Evolutionary conservation across 2,113 vertebrate genomes (phyloP), one percentile per base, ranked within the genome.

Genomic region (Nesoenas mayeri): DNA sequence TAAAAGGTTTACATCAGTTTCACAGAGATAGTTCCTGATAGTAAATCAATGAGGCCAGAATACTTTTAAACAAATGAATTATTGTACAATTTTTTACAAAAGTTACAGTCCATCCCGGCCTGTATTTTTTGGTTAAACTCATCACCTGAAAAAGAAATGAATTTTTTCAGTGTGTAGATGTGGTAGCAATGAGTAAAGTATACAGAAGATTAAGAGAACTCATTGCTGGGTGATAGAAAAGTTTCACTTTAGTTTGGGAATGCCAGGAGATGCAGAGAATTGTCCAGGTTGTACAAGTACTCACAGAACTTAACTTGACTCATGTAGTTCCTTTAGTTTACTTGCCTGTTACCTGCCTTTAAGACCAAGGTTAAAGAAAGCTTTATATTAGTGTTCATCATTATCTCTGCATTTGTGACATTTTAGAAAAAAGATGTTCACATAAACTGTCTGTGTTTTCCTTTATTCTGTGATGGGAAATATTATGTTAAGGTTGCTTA

Each of bases 341-440:
- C 29, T 51, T 85, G 13, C 15, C 44, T 65, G 25, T 12, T 36
- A 9, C 29, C 21, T 72, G 48, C 18, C 15, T 94, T 28, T 66
- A 36, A 73, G 40, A 50, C 1, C 12, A 47, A 5, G 15, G 11
- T 28, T 53, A 62, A 14, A 24, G 67, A 72, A 47, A 74, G 6
- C 3, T 65, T 69, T 61, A 24, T 72, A 1, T 32, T 85, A 4
- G 17, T 73, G 3, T 56, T 88, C 38, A 31, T 88, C 18, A 5
- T 50, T 86, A 13, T 57, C 17, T 75, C 53, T 72, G 38, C 14
- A 20, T 69, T 71, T 66, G 51, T 74, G 42, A 38, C 5, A 67
- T 93, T 97, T 93, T 53, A 88, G 53, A 90, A 93, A 50, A 96
- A 91, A 78, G 24, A 38, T 87, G 69, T 91, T 87, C n/a, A 82